Base-by-base conservation (phyloP, 2,888 invertebrate genomes). In the Brachylomia viminalis region DNA sequence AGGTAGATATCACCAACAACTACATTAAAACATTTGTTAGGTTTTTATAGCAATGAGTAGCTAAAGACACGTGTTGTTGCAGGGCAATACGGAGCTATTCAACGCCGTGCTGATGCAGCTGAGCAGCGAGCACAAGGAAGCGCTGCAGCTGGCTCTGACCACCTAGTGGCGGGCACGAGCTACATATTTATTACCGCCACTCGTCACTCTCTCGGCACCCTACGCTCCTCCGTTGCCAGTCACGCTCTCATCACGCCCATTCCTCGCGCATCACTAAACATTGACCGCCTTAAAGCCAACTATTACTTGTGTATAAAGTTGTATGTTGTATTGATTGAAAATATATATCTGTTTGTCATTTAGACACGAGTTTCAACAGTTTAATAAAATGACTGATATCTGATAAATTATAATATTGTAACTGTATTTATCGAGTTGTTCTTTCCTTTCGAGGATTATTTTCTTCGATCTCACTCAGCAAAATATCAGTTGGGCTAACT, bases 61-160 rank as follows among this genome's bases (percentile, higher is more conserved):
- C 3, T 67, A 45, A 67, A 30, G 5, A 23, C 15, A n/a, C 47
- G 13, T 67, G 15, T 79, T 88, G 87, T 92, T 97, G 38, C 97
- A 98, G 98, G 97, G 97, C 83, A 98, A 98, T 93, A 97, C 97
- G 58, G 98, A 98, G 86, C 96, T 98, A 88, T 98, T 98, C 95
- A 98, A 98, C 92, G 97, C 97, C n/a, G 98, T 98, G 91, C 96
- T 98, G 88, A 97, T 97, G 92, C 97, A 97, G 86, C 97, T 99
- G 87, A 97, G 98, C 87, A 97, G 97, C 75, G 98, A 98, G 89
- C 98, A 99, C 93, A 98, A 98, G 93, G 98, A 98, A 90, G 98
- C 98, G 62, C 97, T 99, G 86, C 98, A 98, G 93, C 96, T 98
- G 88, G 98, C 98, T 84, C 96, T 98, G 81, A 97, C 96, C 85